Evolutionary conservation across 2,888 invertebrate genomes (phyloP), one percentile per base, ranked within the genome.

Genomic region (Stenurella melanura): DNA sequence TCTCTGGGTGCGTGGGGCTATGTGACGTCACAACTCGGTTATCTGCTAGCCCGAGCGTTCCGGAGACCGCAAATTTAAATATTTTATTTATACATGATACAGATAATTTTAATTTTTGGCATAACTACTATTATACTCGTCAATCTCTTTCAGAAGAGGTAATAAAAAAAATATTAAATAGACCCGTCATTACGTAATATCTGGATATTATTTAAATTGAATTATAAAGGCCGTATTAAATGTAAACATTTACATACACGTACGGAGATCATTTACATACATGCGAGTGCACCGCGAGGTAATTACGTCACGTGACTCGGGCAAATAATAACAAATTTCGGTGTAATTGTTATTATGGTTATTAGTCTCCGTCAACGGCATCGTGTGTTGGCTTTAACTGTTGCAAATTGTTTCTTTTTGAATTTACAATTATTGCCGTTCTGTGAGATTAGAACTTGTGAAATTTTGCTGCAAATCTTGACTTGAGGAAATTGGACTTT

Each of bases 191-290:
- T 15, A 26, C 9, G 26, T 21, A 4, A 15, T 42, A 66, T 57
- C 34, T 66, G 64, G 26, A 66, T 67, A 79, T 79, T 77, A 79
- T 75, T 77, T 75, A 74, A 80, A 80, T 80, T 64, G 67, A 77
- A 73, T 75, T 72, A 75, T 75, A 75, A 73, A 73, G 64, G 61
- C 50, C 75, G 74, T 69, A 58, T 61, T 77, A 54, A 68, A 58
- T 74, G 75, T 79, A 79, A 76, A 78, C 77, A 77, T 58, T 70
- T 50, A 77, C 58, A 74, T 68, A 75, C 68, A 73, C 74, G 73
- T 73, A 69, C 42, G 58, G 67, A 75, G 73, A 76, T 74, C 72
- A 77, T 78, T 80, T 78, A 66, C 78, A 77, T 80, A 77, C 80
- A 80, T 75, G 76, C 80, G 21, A 77, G 67, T 63, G 73, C 72